A percentile compares a stretch with the other conserved stretches of the same genome.
Conservation (phyloP, 2,113 vertebrate species). For the Pseudorectes ferrugineus region DNA sequence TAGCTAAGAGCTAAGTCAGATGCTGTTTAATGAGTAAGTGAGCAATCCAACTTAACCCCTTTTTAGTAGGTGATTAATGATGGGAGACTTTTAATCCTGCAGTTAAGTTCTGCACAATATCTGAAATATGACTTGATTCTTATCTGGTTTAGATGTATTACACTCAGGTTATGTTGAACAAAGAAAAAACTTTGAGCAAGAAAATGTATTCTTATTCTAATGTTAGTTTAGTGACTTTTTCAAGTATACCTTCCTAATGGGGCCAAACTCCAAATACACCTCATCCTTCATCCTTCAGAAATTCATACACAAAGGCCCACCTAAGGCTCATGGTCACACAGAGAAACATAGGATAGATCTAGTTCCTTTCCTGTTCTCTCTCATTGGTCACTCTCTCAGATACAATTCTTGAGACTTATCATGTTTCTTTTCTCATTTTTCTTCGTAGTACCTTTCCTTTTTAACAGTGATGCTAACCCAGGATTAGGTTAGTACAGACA, state of each 20-base stretch:
- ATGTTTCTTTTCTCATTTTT: not conserved
- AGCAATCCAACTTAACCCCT: not conserved
- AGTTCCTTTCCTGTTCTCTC: not conserved
- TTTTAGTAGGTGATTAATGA: not conserved
- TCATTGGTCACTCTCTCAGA: not conserved
- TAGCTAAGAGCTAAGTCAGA: not conserved
- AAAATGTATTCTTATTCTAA: not conserved
- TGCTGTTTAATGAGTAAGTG: not conserved
- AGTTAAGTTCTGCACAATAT: not conserved
- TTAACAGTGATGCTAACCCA: not conserved
- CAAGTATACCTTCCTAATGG: not conserved
- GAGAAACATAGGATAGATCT: not conserved
- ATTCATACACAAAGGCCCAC: not conserved
- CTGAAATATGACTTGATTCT: not conserved
- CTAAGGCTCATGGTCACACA: not conserved
- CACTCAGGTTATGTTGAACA: not conserved
- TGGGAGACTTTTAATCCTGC: not conserved
- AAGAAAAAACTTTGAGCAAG: not conserved
- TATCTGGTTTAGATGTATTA: not conserved
- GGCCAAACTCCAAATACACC: not conserved
- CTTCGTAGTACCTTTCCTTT: not conserved
- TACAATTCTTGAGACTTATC: not conserved
- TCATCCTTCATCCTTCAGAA: not conserved
- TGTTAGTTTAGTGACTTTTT: not conserved
- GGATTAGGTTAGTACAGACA: not conserved